Percentiles rank a stretch among this genome's conserved stretches.
Conservation (phyloP, 2,797 vertebrate species). For the Xiphophorus birchmanni region DNA sequence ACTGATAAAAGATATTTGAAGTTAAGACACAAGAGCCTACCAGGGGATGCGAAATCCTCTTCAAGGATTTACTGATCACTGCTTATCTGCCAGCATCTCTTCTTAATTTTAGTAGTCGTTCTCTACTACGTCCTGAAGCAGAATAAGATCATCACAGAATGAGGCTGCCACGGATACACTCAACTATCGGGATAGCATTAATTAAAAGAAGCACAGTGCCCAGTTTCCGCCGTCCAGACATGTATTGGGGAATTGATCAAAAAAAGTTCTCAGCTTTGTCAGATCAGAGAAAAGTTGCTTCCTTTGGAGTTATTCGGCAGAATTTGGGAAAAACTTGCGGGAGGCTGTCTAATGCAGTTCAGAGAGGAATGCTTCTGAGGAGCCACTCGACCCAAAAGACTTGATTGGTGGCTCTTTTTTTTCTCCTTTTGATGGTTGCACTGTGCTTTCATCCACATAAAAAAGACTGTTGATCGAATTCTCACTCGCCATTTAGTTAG, state of each 20-base stretch:
- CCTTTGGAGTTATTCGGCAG: neutral
- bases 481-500: neutral
- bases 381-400: neutral
- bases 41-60: neutral
- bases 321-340: neutral
- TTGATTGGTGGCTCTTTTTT: neutral
- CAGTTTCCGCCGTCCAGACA: neutral
- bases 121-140: neutral
- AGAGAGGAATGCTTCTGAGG: neutral
- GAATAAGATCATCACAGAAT: neutral
- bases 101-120: neutral
- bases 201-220: neutral
- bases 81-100: neutral
- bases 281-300: neutral
- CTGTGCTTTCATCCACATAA: neutral
- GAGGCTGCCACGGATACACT: neutral
- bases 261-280: neutral
- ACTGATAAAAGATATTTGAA: neutral
- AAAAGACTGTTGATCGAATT: neutral
- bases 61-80: conserved; percentile 2
- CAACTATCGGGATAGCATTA: neutral
- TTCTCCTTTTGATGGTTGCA: neutral
- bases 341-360: neutral
- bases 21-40: neutral
- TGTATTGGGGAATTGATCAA: neutral